phyloP scores from a whole-genome alignment of 2,113 vertebrate species.

The Cyprinodon brontotheroides region DNA sequence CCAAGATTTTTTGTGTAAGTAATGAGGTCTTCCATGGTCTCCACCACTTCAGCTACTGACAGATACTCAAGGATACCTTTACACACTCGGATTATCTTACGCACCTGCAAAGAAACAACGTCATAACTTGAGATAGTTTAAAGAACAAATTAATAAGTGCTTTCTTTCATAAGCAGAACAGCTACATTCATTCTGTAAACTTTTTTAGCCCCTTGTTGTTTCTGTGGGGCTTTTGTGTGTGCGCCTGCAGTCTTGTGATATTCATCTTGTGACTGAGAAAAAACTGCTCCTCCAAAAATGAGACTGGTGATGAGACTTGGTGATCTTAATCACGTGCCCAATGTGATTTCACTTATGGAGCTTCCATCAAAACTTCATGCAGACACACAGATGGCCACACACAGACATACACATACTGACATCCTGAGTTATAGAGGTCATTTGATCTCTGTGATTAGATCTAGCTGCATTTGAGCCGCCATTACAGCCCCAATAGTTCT shows the following conservation, averaged over 20 bases:
- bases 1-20: slow-evolving; percentile 99
- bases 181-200: slow-evolving; percentile 3
- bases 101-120: slow-evolving; percentile 82
- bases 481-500: slow-evolving; percentile 55
- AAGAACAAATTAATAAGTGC: neutral
- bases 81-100: slow-evolving; percentile 97
- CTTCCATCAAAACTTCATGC: slow-evolving; percentile 20
- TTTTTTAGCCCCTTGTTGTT: slow-evolving; percentile 37
- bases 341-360: slow-evolving; percentile 69
- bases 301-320: slow-evolving; percentile 54
- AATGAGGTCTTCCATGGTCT: slow-evolving; percentile 98
- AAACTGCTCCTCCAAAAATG: slow-evolving; percentile 52
- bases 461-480: slow-evolving; percentile 53
- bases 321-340: slow-evolving; percentile 48
- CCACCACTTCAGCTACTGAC: slow-evolving; percentile 95
- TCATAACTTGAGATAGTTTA: slow-evolving; percentile 4
- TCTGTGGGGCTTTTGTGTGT: slow-evolving; percentile 35
- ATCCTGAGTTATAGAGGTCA: slow-evolving; percentile 61
- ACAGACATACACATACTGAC: slow-evolving; percentile 32
- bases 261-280: slow-evolving; percentile 70
- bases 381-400: slow-evolving; percentile 4
- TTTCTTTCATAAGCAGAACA: slow-evolving; percentile 10
- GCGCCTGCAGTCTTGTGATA: slow-evolving; percentile 72
- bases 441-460: slow-evolving; percentile 72
- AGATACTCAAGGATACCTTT: slow-evolving; percentile 98